Evolutionary conservation across 1,140 invertebrate genomes (phyloP).

Genomic region (Formica exsecta): DNA sequence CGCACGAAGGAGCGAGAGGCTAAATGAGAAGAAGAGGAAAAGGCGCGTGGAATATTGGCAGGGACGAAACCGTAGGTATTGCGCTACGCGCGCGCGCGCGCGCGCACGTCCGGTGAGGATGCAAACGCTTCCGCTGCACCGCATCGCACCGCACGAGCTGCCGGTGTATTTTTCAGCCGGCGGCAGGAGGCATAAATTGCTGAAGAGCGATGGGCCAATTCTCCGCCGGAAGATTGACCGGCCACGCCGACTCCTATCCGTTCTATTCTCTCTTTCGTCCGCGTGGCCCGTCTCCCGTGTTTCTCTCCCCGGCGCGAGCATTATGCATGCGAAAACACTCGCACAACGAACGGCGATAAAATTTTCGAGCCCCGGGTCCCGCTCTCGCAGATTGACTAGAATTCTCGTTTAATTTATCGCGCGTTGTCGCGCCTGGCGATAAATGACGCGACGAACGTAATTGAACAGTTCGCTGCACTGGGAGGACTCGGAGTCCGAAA

Average conservation of each 20-base stretch:
- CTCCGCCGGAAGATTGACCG: conserved; percentile 76
- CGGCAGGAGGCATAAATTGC: conserved; percentile 76
- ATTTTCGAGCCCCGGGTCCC: conserved; percentile 19
- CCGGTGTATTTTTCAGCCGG: conserved; percentile 68
- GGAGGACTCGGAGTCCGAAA: background rate
- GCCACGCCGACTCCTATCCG: conserved; percentile 53
- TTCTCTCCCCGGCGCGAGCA: conserved; percentile 25
- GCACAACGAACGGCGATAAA: conserved; percentile 2
- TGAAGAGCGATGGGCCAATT: conserved; percentile 77
- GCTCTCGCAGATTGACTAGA: conserved; percentile 47
- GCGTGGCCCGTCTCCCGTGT: conserved; percentile 5
- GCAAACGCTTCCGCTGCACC: conserved; percentile 59
- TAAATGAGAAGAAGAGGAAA: conserved; percentile 14
- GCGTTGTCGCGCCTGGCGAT: conserved; percentile 15
- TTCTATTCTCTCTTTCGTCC: conserved; percentile 20
- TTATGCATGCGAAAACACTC: conserved; percentile 42
- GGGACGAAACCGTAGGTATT: background rate
- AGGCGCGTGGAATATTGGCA: conserved; percentile 27
- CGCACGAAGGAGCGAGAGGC: background rate
- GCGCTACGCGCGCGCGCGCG: background rate
- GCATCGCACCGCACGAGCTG: conserved; percentile 14
- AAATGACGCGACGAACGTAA: background rate
- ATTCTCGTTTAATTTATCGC: conserved; percentile 48
- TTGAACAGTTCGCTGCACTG: background rate
- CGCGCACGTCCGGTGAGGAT: conserved; percentile 48